Conservation (phyloP, 2,113 vertebrate genomes). For the Spea multiplicata region DNA sequence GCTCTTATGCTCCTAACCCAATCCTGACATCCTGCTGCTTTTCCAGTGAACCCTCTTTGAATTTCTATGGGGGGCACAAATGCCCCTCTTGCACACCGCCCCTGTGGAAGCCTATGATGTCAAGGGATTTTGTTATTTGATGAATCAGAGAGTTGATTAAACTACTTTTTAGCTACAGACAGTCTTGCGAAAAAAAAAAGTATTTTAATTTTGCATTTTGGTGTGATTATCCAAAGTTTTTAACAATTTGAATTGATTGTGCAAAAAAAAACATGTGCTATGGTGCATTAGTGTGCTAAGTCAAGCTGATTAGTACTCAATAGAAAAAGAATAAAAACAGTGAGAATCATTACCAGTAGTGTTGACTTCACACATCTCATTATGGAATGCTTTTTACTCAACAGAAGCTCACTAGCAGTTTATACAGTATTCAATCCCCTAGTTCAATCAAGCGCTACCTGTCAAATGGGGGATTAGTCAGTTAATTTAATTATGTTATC, state of each 20-base stretch:
- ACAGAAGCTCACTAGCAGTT: conserved; percentile 23
- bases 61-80: no score
- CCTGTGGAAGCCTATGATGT: no score
- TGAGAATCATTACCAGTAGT: not conserved
- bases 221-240: conserved; percentile 9
- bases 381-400: conserved; percentile 17
- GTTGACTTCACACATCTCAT: conserved; percentile 2
- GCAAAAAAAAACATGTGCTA: conserved; percentile 14
- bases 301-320: conserved; percentile 20
- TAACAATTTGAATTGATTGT: conserved; percentile 12
- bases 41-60: no score
- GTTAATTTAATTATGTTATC: conserved; percentile 29
- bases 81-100: no score
- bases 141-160: no score
- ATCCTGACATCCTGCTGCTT: no score
- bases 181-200: not conserved
- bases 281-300: conserved; percentile 12
- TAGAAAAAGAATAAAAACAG: conserved; percentile 2
- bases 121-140: no score
- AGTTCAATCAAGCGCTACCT: conserved; percentile 28
- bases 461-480: conserved; percentile 16
- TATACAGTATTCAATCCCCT: conserved; percentile 1
- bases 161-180: not conserved
- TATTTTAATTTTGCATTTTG: not conserved
- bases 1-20: no score